Conservation (phyloP, 2,113 vertebrate genomes). For the Antechinus stuartii region DNA sequence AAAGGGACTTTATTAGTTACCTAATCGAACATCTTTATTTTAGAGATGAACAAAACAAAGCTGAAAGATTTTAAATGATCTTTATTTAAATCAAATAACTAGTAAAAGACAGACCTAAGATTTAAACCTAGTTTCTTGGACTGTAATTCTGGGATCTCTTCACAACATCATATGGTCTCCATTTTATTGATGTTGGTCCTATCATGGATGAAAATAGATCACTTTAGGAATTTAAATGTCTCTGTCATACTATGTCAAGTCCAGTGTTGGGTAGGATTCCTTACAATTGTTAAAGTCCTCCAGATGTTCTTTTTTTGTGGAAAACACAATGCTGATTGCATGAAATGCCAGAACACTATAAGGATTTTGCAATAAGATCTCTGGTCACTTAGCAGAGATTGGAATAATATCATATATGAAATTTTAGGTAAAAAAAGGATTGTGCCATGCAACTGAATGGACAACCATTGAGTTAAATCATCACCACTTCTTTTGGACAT, state of each 20-base stretch:
- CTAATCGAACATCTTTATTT: background rate
- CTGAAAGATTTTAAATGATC: background rate
- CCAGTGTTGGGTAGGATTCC: background rate
- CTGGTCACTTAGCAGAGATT: background rate
- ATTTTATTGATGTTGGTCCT: background rate
- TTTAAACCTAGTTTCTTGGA: background rate
- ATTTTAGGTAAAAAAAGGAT: background rate
- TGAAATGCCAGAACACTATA: background rate
- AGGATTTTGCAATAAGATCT: background rate
- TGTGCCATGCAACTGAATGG: background rate
- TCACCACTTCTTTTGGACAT: background rate
- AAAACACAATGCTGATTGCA: background rate
- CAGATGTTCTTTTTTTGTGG: background rate
- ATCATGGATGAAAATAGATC: background rate
- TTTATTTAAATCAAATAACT: background rate
- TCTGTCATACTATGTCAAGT: background rate
- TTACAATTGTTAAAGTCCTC: background rate
- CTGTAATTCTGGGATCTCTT: background rate
- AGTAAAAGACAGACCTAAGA: background rate
- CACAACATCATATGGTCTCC: background rate
- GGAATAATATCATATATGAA: background rate
- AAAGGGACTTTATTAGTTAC: background rate
- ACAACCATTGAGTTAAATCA: background rate
- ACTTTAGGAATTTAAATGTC: background rate
- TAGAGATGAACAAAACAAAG: background rate